phyloP scores from a whole-genome alignment of 2,888 invertebrate species.

The Scaptomyza cyrtandrae region DNA sequence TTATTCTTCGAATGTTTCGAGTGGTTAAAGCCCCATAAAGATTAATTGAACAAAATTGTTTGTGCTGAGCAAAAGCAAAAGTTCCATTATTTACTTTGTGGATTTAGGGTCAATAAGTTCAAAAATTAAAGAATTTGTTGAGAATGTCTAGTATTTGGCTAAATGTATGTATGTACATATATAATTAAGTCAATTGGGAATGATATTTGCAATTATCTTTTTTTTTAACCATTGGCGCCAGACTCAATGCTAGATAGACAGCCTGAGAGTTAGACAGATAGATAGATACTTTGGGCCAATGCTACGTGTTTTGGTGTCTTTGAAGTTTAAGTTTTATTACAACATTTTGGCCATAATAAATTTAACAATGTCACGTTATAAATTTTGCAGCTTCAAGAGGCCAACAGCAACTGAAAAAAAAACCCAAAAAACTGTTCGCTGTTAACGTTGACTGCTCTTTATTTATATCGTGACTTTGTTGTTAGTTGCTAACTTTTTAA shows the following conservation, averaged over 20 bases:
- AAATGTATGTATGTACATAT: slow-evolving; percentile 13
- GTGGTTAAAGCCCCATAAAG: slow-evolving; percentile 34
- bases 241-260: slow-evolving; percentile 13
- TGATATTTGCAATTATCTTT: slow-evolving; percentile 67
- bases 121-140: slow-evolving; percentile 22
- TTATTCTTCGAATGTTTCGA: background rate
- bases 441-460: slow-evolving; percentile 69
- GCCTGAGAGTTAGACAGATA: slow-evolving; percentile 1
- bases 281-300: slow-evolving; percentile 12
- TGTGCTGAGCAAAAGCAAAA: slow-evolving; percentile 3
- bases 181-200: slow-evolving; percentile 52
- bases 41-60: slow-evolving; percentile 42
- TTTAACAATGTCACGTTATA: slow-evolving; percentile 79
- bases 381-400: slow-evolving; percentile 56
- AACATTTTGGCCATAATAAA: slow-evolving; percentile 72
- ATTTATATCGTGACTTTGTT: slow-evolving; percentile 73
- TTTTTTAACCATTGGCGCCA: slow-evolving; percentile 61
- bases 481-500: slow-evolving; percentile 65
- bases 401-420: slow-evolving; percentile 20
- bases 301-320: slow-evolving; percentile 9
- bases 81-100: slow-evolving; percentile 13
- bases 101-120: slow-evolving; percentile 31
- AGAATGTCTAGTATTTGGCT: background rate
- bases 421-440: slow-evolving; percentile 34
- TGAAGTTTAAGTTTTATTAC: slow-evolving; percentile 57